phyloP scores from a whole-genome alignment of 2,797 vertebrate genomes.

The Coracias cyanogaster region DNA sequence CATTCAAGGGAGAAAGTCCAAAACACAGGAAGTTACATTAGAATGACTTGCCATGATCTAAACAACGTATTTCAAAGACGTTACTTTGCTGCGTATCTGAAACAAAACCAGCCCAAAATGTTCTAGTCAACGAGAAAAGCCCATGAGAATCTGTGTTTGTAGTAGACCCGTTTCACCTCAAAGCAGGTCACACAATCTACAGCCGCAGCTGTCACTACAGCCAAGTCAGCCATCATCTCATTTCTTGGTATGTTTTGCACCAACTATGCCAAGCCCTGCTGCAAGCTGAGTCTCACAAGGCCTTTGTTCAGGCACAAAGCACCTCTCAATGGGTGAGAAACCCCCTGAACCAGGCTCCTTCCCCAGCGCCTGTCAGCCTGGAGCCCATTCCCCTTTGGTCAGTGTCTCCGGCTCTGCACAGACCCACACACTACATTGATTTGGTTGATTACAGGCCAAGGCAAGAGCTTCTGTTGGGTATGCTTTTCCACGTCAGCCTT shows the following conservation, averaged over 20 bases:
- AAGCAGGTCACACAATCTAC: background rate
- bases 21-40: background rate
- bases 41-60: background rate
- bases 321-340: rapidly evolving
- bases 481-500: background rate
- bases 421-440: background rate
- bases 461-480: background rate
- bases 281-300: background rate
- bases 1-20: background rate
- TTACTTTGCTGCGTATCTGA: background rate
- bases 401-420: background rate
- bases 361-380: background rate
- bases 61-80: background rate
- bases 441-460: background rate
- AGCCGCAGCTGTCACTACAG: background rate
- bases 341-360: background rate
- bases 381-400: rapidly evolving
- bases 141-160: rapidly evolving
- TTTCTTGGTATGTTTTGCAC: background rate
- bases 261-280: background rate
- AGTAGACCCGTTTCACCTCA: background rate
- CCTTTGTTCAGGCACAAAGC: background rate
- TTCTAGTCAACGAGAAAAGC: background rate
- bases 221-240: background rate
- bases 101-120: background rate